Percentiles rank a stretch among this genome's conserved stretches.
Evolutionary conservation across 2,888 invertebrate species (phyloP).

Genomic region (Spodoptera exigua): DNA sequence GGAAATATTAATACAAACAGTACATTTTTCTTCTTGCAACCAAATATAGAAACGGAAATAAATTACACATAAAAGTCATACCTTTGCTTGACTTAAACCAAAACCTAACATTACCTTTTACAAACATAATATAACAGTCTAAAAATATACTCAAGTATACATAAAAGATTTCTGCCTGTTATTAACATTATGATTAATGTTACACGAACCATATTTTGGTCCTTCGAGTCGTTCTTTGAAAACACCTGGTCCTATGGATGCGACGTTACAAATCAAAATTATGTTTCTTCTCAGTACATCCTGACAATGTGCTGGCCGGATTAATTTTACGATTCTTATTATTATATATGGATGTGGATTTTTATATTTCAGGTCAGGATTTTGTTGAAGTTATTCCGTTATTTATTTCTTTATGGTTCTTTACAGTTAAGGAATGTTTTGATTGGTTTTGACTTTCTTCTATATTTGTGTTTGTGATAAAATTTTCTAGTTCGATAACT

Average conservation of each 20-base stretch:
- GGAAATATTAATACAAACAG: neutral
- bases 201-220: constrained; percentile 51
- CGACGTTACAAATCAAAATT: constrained; percentile 61
- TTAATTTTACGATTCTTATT: constrained; percentile 38
- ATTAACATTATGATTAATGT: constrained; percentile 51
- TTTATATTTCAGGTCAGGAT: constrained; percentile 1
- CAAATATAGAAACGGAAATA: constrained; percentile 5
- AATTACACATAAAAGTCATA: constrained; percentile 21
- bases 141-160: constrained; percentile 35
- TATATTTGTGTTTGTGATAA: too few relatives aligned
- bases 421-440: too few relatives aligned
- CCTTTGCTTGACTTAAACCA: constrained; percentile 12
- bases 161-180: constrained; percentile 57
- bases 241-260: constrained; percentile 38
- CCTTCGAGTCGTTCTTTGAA: constrained; percentile 49
- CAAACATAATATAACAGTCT: constrained; percentile 6
- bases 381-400: neutral
- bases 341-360: constrained; percentile 1
- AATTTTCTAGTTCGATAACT: neutral
- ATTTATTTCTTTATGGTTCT: neutral
- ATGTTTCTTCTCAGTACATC: constrained; percentile 31
- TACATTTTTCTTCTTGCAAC: constrained; percentile 7
- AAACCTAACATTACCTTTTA: constrained; percentile 30
- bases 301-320: constrained; percentile 22
- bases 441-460: neutral